phyloP scores from a whole-genome alignment of 2,797 vertebrate species.

The Nannoperca obscura region DNA sequence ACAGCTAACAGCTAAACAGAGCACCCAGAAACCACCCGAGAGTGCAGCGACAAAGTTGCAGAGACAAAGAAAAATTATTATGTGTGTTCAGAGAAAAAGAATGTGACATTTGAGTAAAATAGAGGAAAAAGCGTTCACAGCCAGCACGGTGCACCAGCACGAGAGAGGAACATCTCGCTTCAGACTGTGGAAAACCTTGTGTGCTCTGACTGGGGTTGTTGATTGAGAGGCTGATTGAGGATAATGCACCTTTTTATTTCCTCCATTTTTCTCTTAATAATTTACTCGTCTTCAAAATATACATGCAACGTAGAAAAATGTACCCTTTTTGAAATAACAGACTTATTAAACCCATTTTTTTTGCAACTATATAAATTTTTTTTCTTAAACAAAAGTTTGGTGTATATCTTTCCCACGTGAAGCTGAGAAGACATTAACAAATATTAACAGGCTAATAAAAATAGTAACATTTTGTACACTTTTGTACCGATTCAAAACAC shows the following conservation, averaged over 20 bases:
- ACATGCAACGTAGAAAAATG: constrained; percentile 60
- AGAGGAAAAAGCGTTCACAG: constrained; percentile 25
- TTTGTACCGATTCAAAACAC: constrained; percentile 55
- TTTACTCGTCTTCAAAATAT: constrained; percentile 61
- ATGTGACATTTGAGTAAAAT: constrained; percentile 48
- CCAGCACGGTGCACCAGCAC: constrained; percentile 18
- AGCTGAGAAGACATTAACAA: constrained; percentile 52
- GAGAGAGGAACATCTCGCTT: constrained; percentile 37
- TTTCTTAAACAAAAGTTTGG: constrained; percentile 47
- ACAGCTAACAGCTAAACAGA: constrained; percentile 76
- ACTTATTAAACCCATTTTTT: constrained; percentile 41
- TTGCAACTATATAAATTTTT: constrained; percentile 45
- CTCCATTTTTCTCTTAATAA: constrained; percentile 52
- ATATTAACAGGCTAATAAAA: constrained; percentile 56
- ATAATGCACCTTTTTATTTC: constrained; percentile 18
- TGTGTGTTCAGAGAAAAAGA: constrained; percentile 45
- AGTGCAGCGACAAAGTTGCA: constrained; percentile 61
- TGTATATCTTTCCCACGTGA: constrained; percentile 35
- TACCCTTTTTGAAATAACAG: constrained; percentile 50
- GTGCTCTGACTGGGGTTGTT: constrained; percentile 38
- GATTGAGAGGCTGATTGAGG: constrained; percentile 30
- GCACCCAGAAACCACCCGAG: constrained; percentile 78
- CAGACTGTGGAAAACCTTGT: constrained; percentile 48
- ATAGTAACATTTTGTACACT: constrained; percentile 48
- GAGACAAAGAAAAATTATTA: constrained; percentile 27